Evolutionary conservation across 1,140 invertebrate species (phyloP), one percentile per base, ranked within the genome.

Genomic region (Lithobius niger): DNA sequence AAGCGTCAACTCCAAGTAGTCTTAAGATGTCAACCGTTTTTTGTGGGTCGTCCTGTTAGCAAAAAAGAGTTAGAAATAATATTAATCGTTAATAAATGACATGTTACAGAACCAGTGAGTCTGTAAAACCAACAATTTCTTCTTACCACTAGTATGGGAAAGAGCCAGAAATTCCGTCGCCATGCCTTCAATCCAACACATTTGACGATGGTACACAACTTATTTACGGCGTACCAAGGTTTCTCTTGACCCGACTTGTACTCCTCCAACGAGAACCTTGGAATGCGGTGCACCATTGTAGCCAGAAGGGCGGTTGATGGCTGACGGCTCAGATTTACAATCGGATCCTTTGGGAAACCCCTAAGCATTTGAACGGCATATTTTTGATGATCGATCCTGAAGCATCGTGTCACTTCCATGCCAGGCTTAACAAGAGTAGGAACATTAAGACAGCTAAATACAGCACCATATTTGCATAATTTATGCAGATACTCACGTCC

Each of bases 131-230:
- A n/a, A n/a, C n/a, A n/a, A n/a, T n/a, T n/a, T 52, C n/a, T n/a
- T 64, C 69, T 64, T 62, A 71, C 70, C 56, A 68, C 66, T 27
- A 71, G 28, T 47, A 72, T 64, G 13, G 71, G 71, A 60, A 69
- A 72, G 24, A 72, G 62, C 71, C 71, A 72, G 53, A 66, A 69
- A 47, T 69, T 69, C 27, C 67, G 69, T 6, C 66, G 48, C 10
- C 62, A 31, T 3, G 64, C 62, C 25, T 64, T 58, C 15, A 42
- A 52, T 6, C 71, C 71, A n/a, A 71, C 66, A 19, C 63, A n/a
- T 2, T 63, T 62, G 18, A 69, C 61, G 15, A 53, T 55, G 0
- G 60, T 59, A 22, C 67, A 64, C 3, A 72, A 58, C 24, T 64
- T 59, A 25, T 59, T 25, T 18, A 53, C 60, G 0, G 69, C 62